Conservation (phyloP, 1,140 invertebrate genomes). For the Aculops lycopersici region DNA sequence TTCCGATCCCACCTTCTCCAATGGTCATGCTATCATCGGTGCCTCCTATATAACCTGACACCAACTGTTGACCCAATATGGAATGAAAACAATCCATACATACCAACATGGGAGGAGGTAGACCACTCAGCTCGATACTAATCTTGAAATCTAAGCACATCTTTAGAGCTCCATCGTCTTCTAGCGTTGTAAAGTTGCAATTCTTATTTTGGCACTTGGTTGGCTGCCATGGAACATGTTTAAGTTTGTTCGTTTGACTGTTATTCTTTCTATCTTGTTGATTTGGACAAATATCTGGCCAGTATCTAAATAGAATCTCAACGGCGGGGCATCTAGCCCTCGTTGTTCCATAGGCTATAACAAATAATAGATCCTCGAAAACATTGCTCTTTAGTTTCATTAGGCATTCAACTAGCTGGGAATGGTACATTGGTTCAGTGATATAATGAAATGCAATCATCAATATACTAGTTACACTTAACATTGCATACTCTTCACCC, state of each 20-base stretch:
- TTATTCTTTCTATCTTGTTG: constrained; percentile 60
- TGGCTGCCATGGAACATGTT: constrained; percentile 15
- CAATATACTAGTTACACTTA: constrained; percentile 68
- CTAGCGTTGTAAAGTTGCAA: constrained; percentile 9
- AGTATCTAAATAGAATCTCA: constrained; percentile 89
- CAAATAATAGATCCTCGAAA: constrained; percentile 65
- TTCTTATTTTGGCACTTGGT: constrained; percentile 13
- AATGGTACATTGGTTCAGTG: constrained; percentile 60
- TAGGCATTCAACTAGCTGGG: constrained; percentile 66
- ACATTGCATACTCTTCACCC: constrained; percentile 44
- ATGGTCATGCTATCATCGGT: not conserved
- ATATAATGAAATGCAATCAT: constrained; percentile 94
- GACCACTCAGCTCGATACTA: constrained; percentile 29
- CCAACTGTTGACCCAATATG: constrained; percentile 22
- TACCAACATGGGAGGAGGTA: constrained; percentile 66
- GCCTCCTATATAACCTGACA: not conserved
- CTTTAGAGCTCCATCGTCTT: constrained; percentile 15
- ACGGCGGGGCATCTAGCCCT: constrained; percentile 61
- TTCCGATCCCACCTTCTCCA: too few relatives aligned
- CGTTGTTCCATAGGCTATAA: constrained; percentile 81
- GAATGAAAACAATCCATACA: constrained; percentile 86
- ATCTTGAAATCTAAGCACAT: constrained; percentile 22
- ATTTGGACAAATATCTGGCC: constrained; percentile 86
- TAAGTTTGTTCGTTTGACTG: constrained; percentile 45
- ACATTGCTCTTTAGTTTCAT: constrained; percentile 65